Percentiles rank a stretch among this genome's conserved stretches.
Conservation (phyloP, 2,888 invertebrate genomes). For the Dryobota labecula region DNA sequence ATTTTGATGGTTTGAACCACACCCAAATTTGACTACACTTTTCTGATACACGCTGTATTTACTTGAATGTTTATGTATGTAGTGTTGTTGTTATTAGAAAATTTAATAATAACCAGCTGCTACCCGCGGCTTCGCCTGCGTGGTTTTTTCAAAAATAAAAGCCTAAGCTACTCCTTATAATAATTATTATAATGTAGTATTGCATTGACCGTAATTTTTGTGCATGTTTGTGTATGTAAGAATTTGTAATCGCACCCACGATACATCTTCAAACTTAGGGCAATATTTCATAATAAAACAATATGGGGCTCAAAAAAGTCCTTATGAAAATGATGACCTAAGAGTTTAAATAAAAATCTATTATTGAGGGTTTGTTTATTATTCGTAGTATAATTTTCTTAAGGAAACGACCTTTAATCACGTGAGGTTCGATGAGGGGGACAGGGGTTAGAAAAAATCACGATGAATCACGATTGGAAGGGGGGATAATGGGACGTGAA, state of each 20-base stretch:
- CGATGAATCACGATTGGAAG: no score
- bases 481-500: no score
- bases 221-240: conserved; percentile 7
- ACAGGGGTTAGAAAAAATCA: no score
- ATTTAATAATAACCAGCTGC: no score
- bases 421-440: no score
- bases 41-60: no score
- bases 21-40: no score
- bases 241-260: background rate
- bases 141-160: no score
- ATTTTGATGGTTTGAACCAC: no score
- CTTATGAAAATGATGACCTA: background rate
- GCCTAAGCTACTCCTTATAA: no score
- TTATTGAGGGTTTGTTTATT: background rate
- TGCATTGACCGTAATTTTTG: background rate
- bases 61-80: background rate
- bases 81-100: background rate
- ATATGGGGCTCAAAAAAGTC: background rate
- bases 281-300: background rate
- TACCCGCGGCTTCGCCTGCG: no score
- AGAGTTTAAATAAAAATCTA: background rate
- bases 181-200: background rate
- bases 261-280: background rate
- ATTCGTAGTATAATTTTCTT: background rate
- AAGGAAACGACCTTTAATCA: no score